These are phyloP conservation scores for Mus pahari DNA, from an alignment of 2,113 vertebrate species.

Conservation along the genomic window DNA sequence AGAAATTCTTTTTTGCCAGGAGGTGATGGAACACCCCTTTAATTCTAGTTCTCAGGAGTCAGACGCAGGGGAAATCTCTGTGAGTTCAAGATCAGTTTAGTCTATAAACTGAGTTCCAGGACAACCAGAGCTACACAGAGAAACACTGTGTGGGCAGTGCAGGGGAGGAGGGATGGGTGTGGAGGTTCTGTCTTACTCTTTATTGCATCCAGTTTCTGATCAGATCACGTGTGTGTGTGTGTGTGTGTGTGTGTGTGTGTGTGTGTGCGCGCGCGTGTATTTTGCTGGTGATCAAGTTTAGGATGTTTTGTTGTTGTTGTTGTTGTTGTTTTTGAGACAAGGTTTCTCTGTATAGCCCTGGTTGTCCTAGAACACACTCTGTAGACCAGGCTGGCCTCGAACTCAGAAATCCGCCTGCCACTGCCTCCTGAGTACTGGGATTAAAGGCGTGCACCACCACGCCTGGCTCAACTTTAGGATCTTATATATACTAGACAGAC, in stretches of 20 bases:
- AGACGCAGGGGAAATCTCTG: not conserved
- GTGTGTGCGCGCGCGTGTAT: not conserved
- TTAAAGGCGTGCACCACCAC: too few relatives aligned
- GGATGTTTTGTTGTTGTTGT: too few relatives aligned
- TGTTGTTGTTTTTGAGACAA: too few relatives aligned
- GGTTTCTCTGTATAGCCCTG: too few relatives aligned
- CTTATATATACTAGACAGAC: not conserved
- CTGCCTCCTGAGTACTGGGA: too few relatives aligned
- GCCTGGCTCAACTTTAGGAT: not conserved
- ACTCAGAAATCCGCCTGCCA: too few relatives aligned
- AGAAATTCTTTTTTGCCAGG: not conserved
- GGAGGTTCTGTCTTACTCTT: not conserved
- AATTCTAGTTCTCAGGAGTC: not conserved
- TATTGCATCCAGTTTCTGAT: not conserved
- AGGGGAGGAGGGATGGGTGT: too few relatives aligned
- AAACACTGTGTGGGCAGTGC: not conserved
- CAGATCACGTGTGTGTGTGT: not conserved
- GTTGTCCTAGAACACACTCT: too few relatives aligned
- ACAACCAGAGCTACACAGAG: not conserved
- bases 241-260: not conserved
- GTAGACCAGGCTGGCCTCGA: too few relatives aligned
- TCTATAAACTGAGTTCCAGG: not conserved
- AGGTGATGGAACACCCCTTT: not conserved
- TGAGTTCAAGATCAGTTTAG: not conserved
- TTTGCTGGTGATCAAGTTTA: not conserved